These are phyloP conservation scores for Mormyrus lacerda DNA, from an alignment of 2,113 vertebrate species.

Conservation along the genomic window DNA sequence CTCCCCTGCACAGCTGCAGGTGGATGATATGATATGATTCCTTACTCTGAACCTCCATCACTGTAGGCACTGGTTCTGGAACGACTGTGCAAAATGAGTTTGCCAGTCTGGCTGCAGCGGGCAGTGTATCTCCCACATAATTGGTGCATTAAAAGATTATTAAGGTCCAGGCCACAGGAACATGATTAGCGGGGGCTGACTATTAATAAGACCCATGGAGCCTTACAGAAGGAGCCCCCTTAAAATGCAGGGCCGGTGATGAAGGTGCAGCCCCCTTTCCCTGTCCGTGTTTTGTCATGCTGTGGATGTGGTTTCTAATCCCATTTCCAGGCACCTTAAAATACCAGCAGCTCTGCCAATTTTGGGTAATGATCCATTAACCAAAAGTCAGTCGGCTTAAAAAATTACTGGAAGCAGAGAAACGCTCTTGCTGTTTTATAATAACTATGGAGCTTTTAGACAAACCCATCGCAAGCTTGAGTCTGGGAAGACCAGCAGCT, in stretches of 20 bases:
- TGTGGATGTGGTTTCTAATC: constrained; percentile 14
- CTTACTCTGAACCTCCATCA: neutral
- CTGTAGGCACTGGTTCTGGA: neutral
- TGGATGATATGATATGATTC: neutral
- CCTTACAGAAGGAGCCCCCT: neutral
- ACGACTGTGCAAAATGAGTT: neutral
- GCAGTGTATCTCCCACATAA: neutral
- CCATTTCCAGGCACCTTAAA: constrained; percentile 16
- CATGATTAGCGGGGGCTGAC: neutral
- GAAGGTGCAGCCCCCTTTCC: neutral
- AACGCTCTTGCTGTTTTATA: neutral
- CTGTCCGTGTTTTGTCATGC: neutral
- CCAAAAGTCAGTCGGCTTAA: neutral
- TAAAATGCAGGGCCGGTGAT: neutral
- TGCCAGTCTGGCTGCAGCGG: neutral
- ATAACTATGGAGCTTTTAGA: neutral
- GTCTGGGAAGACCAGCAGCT: neutral
- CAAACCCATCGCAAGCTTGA: neutral
- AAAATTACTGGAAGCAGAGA: neutral
- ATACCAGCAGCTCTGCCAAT: neutral
- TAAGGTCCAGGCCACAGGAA: neutral
- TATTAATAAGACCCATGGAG: neutral
- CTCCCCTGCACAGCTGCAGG: neutral
- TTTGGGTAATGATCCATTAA: constrained; percentile 1
- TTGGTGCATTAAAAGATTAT: neutral